Evolutionary conservation across 2,888 invertebrate genomes (phyloP).

Genomic region (Aphrophora alni): DNA sequence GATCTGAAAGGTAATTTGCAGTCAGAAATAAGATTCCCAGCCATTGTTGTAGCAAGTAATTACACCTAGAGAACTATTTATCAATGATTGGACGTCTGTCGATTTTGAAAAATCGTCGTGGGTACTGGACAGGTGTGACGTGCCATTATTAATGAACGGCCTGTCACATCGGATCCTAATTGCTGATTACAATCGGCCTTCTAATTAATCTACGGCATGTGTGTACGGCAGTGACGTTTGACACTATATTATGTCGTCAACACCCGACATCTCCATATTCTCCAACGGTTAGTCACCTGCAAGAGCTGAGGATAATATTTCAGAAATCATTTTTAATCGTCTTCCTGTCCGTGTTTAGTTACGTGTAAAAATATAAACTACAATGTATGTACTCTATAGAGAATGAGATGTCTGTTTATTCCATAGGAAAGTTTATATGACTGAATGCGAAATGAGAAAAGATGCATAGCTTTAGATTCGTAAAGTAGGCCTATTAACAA

Average conservation of each 20-base stretch:
- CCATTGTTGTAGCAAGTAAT: not conserved
- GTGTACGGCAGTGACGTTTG: not conserved
- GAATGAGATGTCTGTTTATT: too few species aligned
- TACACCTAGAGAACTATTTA: not conserved
- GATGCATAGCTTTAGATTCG: too few species aligned
- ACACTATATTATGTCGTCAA: not conserved
- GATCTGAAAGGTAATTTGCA: not conserved
- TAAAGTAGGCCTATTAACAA: too few species aligned
- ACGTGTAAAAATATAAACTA: too few species aligned
- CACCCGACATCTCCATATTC: not conserved
- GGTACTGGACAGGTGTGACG: not conserved
- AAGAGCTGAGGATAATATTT: too few species aligned
- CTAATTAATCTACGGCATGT: not conserved
- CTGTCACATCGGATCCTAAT: not conserved
- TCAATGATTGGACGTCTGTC: not conserved
- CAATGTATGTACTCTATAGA: too few species aligned
- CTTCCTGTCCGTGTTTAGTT: too few species aligned
- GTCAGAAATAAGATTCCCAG: not conserved
- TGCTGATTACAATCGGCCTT: slow-evolving; percentile 6
- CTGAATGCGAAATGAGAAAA: too few species aligned
- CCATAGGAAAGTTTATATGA: too few species aligned
- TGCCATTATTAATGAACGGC: not conserved
- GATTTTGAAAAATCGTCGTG: slow-evolving; percentile 6
- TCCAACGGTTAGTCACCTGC: not conserved
- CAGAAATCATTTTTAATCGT: too few species aligned